Base-by-base conservation (phyloP, 2,797 vertebrate species). In the Pseudopleuronectes americanus region DNA sequence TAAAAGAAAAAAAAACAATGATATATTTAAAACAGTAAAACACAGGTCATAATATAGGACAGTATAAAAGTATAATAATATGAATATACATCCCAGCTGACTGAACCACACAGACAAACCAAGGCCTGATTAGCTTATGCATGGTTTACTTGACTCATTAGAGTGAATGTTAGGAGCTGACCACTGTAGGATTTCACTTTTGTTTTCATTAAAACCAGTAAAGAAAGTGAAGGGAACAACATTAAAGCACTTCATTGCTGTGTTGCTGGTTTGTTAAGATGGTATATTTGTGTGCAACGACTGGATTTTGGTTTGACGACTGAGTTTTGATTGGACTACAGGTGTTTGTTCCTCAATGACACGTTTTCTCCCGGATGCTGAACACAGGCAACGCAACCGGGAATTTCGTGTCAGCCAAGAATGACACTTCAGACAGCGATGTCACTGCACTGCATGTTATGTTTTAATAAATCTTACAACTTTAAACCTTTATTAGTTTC, bases 321-420 rank as follows among this genome's bases (percentile, higher is more conserved):
- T 51, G 21, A 41, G 6, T 2, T 9, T 2, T 26, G 31, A 24
- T 45, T 41, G 2, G 22, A 26, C 52, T 48, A 3, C 38, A 68
- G 94, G 93, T 89, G 94, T 68, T 68, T 74, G 94, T 96, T 96
- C 96, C 93, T 95, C 91, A 97, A 98, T 99, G 97, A 99, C 97
- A 99, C 97, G 97, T 97, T 98, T 96, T 98, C 96, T 98, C 97
- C 96, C 96, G 96, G 96, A 97, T 97, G 97, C 96, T 38, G 93
- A 85, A 82, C 57, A 88, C 64, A 70, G 67, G 26, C 75, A 92
- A 84, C 74, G 96, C 95, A 97, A 96, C 96, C 96, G 96, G 97
- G 97, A 96, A 96, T 95, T 92, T 95, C 96, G 96, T 98, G 96
- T 98, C 97, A 95, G 94, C 92, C 94, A 97, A 92, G 95, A 96